Evolutionary conservation across 2,797 vertebrate genomes (phyloP).

Genomic region (Protonibea diacanthus): DNA sequence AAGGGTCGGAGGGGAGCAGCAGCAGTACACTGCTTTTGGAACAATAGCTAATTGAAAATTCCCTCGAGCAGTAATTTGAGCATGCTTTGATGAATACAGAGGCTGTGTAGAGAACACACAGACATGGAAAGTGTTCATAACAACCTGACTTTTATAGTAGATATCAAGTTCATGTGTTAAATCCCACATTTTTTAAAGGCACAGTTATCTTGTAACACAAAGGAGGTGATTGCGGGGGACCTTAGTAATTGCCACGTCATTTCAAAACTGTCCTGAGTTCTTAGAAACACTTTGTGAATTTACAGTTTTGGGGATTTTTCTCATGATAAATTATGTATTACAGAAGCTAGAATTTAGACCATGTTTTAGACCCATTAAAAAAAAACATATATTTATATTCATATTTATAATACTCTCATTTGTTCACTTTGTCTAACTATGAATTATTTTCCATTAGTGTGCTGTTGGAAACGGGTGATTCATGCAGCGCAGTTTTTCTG

Average conservation of each 20-base stretch:
- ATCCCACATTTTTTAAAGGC: neutral
- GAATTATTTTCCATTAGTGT: no score
- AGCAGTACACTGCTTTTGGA: constrained; percentile 31
- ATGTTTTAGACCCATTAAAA: no score
- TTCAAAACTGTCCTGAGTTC: no score
- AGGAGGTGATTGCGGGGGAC: neutral
- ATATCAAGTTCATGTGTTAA: neutral
- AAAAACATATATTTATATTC: no score
- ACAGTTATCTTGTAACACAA: neutral
- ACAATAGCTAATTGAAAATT: constrained; percentile 42
- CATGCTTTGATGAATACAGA: constrained; percentile 28
- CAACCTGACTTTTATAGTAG: neutral
- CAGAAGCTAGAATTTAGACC: no score
- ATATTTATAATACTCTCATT: no score
- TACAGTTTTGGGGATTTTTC: neutral
- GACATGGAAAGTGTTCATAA: neutral
- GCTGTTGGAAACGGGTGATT: no score
- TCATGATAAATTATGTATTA: no score
- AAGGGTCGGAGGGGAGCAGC: constrained; percentile 17
- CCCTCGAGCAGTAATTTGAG: constrained; percentile 13
- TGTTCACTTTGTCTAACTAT: no score
- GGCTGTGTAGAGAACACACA: neutral
- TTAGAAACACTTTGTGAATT: neutral
- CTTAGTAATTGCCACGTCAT: neutral
- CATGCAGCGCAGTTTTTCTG: no score